Percentiles rank a stretch among this genome's conserved stretches.
Evolutionary conservation across 2,113 vertebrate species (phyloP).

Genomic region (Cynopterus brachyotis): DNA sequence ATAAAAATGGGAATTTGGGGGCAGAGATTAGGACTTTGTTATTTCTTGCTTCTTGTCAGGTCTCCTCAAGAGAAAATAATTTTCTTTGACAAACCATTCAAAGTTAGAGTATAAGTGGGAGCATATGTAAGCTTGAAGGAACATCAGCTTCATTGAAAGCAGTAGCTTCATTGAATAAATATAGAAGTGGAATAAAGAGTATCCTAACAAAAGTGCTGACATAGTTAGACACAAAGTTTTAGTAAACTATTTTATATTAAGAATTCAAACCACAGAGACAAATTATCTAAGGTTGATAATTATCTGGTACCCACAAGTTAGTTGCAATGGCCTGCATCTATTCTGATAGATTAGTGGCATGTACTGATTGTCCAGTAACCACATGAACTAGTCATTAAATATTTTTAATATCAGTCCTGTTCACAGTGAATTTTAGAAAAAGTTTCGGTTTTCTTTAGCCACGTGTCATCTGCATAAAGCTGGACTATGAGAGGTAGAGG

Average conservation of each 20-base stretch:
- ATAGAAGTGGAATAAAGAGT: not conserved
- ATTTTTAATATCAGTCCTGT: not conserved
- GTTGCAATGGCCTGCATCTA: not conserved
- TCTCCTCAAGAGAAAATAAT: not conserved
- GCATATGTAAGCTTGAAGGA: not conserved
- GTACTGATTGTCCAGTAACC: not conserved
- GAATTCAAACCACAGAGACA: not conserved
- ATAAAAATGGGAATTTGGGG: not conserved
- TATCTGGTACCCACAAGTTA: not conserved
- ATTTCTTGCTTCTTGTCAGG: not conserved
- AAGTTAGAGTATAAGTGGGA: not conserved
- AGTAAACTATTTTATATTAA: conserved; percentile 4
- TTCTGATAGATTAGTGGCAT: not conserved
- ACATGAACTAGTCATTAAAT: not conserved
- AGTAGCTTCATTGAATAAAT: not conserved
- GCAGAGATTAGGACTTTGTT: conserved; percentile 1
- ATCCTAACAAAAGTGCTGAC: not conserved
- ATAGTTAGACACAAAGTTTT: conserved; percentile 17
- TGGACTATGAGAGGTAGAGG: not conserved
- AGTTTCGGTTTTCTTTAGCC: not conserved
- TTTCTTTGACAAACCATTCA: not conserved
- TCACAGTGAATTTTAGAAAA: not conserved
- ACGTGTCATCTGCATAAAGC: not conserved
- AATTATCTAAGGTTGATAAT: not conserved
- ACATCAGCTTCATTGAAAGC: not conserved